These are phyloP conservation scores for Poecilia latipinna DNA, from an alignment of 2,113 vertebrate genomes.

Conservation along the genomic window DNA sequence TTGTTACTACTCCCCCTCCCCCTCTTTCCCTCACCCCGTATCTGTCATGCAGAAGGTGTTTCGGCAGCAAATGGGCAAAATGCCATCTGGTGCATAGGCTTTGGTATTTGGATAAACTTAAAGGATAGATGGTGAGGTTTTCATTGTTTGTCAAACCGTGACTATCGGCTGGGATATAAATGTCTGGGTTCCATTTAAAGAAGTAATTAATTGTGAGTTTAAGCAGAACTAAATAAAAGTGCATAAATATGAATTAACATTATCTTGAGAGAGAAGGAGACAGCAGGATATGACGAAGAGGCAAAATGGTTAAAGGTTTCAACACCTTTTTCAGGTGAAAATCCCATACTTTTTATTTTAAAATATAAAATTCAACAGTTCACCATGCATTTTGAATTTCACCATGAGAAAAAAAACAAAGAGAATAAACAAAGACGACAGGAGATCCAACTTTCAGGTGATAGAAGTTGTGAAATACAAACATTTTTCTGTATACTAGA, in stretches of 20 bases:
- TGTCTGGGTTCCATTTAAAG: no score
- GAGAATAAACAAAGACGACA: neutral
- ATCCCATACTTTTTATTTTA: no score
- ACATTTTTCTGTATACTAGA: neutral
- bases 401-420: no score
- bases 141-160: conserved; percentile 25
- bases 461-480: neutral
- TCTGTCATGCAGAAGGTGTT: conserved; percentile 52
- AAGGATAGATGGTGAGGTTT: conserved; percentile 41
- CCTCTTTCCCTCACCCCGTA: conserved; percentile 7
- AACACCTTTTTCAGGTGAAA: no score
- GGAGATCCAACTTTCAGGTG: no score
- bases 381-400: no score
- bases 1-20: conserved; percentile 39
- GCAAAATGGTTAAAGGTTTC: conserved; percentile 2
- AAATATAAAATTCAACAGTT: no score
- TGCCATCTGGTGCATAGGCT: conserved; percentile 44
- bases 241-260: neutral
- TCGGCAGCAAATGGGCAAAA: conserved; percentile 53
- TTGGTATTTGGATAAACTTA: conserved; percentile 42
- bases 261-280: neutral
- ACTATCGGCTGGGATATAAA: neutral
- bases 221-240: conserved; percentile 6
- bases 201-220: neutral
- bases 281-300: neutral